phyloP scores from a whole-genome alignment of 1,140 invertebrate species.

The Pachypeltis micranthus region DNA sequence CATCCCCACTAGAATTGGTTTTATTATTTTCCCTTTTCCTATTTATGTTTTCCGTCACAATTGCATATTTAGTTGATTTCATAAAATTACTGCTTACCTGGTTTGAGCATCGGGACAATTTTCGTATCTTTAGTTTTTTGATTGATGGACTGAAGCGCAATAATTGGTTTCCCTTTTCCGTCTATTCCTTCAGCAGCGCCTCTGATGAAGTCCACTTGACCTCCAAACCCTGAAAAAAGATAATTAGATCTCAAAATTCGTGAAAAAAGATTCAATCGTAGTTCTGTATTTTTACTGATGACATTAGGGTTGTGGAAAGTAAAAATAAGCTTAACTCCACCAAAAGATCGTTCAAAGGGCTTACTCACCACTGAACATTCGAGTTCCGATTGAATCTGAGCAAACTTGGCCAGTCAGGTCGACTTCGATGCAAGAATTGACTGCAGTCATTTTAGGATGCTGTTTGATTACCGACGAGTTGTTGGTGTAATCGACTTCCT shows the following conservation, averaged over 20 bases:
- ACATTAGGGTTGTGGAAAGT: no score
- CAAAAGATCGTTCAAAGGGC: not conserved
- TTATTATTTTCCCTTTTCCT: no score
- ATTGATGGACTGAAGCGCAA: conserved; percentile 78
- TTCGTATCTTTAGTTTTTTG: conserved; percentile 70
- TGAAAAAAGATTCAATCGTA: not conserved
- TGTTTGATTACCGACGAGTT: conserved; percentile 63
- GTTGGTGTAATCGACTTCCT: conserved; percentile 77
- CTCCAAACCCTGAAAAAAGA: conserved; percentile 37
- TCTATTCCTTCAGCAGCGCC: conserved; percentile 84
- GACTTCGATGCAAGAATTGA: conserved; percentile 92
- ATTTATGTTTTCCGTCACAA: no score
- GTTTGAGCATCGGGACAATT: conserved; percentile 73
- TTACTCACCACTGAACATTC: conserved; percentile 75
- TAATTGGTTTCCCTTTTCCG: conserved; percentile 82
- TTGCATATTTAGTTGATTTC: no score
- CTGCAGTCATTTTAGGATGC: conserved; percentile 85
- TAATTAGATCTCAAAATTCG: not conserved
- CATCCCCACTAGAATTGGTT: no score
- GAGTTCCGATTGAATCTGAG: conserved; percentile 83
- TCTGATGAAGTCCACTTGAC: conserved; percentile 77
- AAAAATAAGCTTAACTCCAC: no score
- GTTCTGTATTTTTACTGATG: no score
- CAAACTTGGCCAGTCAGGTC: conserved; percentile 90
- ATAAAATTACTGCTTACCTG: no score